Conservation (phyloP, 1,140 invertebrate species). For the Euura saliciscinereae region DNA sequence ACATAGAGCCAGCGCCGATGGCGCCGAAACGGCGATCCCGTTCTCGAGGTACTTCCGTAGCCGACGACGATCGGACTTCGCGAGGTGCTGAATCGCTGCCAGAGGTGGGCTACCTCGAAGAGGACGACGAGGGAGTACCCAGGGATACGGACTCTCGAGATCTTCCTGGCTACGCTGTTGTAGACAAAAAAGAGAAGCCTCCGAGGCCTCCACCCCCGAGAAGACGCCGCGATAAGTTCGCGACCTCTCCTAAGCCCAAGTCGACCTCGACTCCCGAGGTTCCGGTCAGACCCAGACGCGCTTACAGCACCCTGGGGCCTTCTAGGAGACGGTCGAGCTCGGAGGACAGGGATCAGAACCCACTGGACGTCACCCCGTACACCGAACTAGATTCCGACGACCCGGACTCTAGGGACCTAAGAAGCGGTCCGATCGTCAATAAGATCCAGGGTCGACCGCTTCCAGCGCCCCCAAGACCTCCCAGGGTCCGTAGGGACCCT, state of each 20-base stretch:
- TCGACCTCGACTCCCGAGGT: constrained; percentile 22
- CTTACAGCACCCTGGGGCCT: constrained; percentile 73
- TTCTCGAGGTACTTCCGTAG: constrained; percentile 65
- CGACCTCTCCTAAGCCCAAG: constrained; percentile 49
- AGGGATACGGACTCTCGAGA: constrained; percentile 46
- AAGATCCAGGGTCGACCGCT: constrained; percentile 82
- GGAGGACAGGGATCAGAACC: constrained; percentile 23
- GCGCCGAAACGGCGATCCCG: constrained; percentile 57
- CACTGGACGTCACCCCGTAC: constrained; percentile 61
- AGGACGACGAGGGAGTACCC: constrained; percentile 35
- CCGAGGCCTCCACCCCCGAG: constrained; percentile 65
- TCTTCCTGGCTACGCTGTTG: constrained; percentile 70
- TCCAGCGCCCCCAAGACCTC: constrained; percentile 81
- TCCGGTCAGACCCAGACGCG: constrained; percentile 63
- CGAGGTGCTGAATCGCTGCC: constrained; percentile 71
- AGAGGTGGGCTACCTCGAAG: constrained; percentile 43
- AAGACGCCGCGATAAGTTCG: constrained; percentile 61
- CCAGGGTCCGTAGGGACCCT: constrained; percentile 59
- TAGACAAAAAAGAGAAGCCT: constrained; percentile 66
- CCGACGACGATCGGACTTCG: constrained; percentile 73
- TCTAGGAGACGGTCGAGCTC: constrained; percentile 49
- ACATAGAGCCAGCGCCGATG: constrained; percentile 61
- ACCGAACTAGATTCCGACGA: constrained; percentile 67
- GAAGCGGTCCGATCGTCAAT: constrained; percentile 74
- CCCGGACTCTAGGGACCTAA: constrained; percentile 64